Evolutionary conservation across 2,888 invertebrate genomes (phyloP).

Genomic region (Pammene fasciana): DNA sequence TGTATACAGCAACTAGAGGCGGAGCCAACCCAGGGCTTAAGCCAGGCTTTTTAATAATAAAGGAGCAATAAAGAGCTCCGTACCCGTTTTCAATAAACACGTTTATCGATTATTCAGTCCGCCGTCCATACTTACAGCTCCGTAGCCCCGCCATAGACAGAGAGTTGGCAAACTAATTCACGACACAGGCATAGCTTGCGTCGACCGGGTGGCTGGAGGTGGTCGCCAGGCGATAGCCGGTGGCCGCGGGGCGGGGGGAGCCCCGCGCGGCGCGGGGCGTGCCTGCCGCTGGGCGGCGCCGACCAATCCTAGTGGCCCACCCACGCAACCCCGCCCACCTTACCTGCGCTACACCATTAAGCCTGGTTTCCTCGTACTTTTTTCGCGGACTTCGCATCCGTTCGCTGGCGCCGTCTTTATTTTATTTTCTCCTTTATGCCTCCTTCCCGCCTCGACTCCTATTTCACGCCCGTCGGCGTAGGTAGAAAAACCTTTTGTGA

Average conservation of each 20-base stretch:
- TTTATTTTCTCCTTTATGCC: slow-evolving; percentile 83
- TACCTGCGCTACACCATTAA: slow-evolving; percentile 82
- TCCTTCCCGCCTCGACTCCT: slow-evolving; percentile 80
- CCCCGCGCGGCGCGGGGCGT: slow-evolving; percentile 66
- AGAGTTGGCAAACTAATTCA: slow-evolving; percentile 83
- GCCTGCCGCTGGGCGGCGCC: slow-evolving; percentile 77
- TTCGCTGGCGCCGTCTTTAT: slow-evolving; percentile 81
- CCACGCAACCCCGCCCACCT: slow-evolving; percentile 79
- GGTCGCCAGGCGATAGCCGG: slow-evolving; percentile 75
- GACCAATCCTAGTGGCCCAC: slow-evolving; percentile 78
- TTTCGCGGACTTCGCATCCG: slow-evolving; percentile 82
- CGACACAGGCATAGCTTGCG: slow-evolving; percentile 82
- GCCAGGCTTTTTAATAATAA: slow-evolving; percentile 74
- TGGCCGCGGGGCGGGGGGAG: slow-evolving; percentile 50
- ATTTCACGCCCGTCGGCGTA: slow-evolving; percentile 79
- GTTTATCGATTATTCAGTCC: slow-evolving; percentile 83
- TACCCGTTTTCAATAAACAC: slow-evolving; percentile 84
- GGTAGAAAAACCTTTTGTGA: slow-evolving; percentile 82
- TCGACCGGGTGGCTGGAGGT: slow-evolving; percentile 75
- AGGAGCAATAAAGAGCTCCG: slow-evolving; percentile 80
- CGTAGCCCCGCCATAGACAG: slow-evolving; percentile 82
- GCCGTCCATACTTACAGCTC: slow-evolving; percentile 82
- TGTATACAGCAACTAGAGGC: slow-evolving; percentile 3
- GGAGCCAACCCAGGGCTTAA: slow-evolving; percentile 44
- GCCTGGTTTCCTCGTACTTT: slow-evolving; percentile 79